phyloP scores from a whole-genome alignment of 92 coral and sea anemone genomes.

The Zoanthus sansibaricus region DNA sequence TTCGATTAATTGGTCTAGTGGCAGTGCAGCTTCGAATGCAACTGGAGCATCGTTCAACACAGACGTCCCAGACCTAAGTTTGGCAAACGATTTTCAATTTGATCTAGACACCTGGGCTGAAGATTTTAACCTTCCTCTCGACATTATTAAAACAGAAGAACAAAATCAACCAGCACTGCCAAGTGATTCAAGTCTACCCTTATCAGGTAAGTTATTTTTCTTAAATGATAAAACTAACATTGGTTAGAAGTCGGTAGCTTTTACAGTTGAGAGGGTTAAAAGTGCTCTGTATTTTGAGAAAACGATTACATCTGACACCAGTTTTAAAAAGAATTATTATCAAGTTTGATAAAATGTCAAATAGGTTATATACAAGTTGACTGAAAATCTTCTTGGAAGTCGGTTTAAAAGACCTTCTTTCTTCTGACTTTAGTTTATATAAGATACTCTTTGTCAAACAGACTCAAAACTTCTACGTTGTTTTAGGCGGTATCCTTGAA shows the following conservation, averaged over 20 bases:
- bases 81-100: constrained; percentile 41
- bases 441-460: background rate
- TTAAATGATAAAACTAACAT: background rate
- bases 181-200: constrained; percentile 59
- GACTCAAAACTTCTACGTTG: constrained; percentile 8
- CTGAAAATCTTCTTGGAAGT: too few relatives aligned
- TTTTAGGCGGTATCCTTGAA: background rate
- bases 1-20: constrained; percentile 68
- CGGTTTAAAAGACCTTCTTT: too few relatives aligned
- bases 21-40: constrained; percentile 41
- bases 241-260: background rate
- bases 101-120: constrained; percentile 74
- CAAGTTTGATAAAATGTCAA: background rate
- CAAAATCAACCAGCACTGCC: constrained; percentile 38
- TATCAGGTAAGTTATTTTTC: constrained; percentile 58
- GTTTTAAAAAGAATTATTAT: background rate
- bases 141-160: constrained; percentile 60
- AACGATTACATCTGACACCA: background rate
- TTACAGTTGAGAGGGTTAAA: background rate
- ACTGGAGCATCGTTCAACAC: constrained; percentile 53
- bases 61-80: constrained; percentile 34
- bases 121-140: constrained; percentile 64
- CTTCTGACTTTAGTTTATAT: too few relatives aligned
- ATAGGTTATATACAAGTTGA: background rate
- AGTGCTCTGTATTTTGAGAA: background rate